These are phyloP conservation scores for Conchocele bisecta DNA, from an alignment of 2,888 invertebrate genomes.

Conservation along the genomic window DNA sequence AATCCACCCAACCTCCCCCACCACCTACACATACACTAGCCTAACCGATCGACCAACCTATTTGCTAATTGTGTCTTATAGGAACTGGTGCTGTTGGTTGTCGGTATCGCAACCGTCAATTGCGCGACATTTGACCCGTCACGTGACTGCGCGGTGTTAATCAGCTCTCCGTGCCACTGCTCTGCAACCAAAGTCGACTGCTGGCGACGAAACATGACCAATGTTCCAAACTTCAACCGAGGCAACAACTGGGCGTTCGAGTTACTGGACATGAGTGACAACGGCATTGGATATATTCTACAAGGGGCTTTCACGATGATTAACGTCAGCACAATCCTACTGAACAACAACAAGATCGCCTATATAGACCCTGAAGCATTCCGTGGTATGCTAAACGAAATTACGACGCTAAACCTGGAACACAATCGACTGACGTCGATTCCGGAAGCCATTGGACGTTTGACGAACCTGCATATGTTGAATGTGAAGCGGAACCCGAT, in stretches of 20 bases:
- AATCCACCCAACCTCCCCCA: no score
- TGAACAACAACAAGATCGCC: slow-evolving; percentile 43
- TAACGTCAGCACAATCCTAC: slow-evolving; percentile 41
- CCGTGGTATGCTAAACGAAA: slow-evolving; percentile 19
- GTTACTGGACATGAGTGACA: slow-evolving; percentile 22
- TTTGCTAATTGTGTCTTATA: no score
- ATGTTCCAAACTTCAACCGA: slow-evolving; percentile 7
- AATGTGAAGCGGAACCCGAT: slow-evolving; percentile 52
- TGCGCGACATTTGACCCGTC: no score
- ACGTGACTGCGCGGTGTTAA: no score
- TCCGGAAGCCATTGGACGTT: slow-evolving; percentile 33
- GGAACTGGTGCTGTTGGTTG: no score
- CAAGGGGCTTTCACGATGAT: slow-evolving; percentile 37
- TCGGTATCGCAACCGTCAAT: no score
- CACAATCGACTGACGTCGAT: slow-evolving; percentile 31
- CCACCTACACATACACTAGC: no score
- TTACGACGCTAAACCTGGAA: slow-evolving; percentile 36
- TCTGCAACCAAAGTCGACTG: slow-evolving; percentile 15
- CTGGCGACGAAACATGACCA: not conserved
- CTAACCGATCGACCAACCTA: no score
- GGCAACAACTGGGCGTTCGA: slow-evolving; percentile 30
- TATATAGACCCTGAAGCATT: slow-evolving; percentile 45
- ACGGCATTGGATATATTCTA: slow-evolving; percentile 16
- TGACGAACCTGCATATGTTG: slow-evolving; percentile 25
- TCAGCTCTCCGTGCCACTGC: slow-evolving; percentile 27